These are phyloP conservation scores for Sander vitreus DNA, from an alignment of 2,113 vertebrate species.

Conservation along the genomic window DNA sequence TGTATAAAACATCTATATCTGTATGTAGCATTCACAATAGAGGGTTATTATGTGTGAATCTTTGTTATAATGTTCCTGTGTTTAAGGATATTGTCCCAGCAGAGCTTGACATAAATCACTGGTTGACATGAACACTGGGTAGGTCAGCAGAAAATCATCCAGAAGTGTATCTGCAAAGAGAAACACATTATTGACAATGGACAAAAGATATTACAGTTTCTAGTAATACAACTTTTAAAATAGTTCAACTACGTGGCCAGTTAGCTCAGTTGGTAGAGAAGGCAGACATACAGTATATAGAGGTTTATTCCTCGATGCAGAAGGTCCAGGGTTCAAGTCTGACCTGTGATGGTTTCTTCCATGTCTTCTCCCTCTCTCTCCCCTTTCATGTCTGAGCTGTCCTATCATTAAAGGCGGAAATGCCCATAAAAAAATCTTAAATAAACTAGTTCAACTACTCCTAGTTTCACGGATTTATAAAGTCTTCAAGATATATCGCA, in stretches of 20 bases:
- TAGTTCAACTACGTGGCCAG: neutral
- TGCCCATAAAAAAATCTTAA: no score
- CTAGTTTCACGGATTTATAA: neutral
- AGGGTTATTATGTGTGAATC: neutral
- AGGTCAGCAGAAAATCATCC: conserved; percentile 97
- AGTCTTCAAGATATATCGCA: neutral
- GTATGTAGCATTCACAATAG: neutral
- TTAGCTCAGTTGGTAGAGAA: no score
- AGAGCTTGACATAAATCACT: conserved; percentile 96
- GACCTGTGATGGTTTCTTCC: no score
- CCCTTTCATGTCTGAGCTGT: no score
- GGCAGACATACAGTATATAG: no score
- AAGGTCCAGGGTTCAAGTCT: no score
- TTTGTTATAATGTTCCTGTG: conserved; percentile 9
- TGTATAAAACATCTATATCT: conserved; percentile 5
- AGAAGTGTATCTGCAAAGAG: conserved; percentile 90
- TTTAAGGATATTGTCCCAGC: conserved; percentile 95
- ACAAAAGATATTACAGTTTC: neutral
- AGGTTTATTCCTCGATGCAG: no score
- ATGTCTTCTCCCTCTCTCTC: no score
- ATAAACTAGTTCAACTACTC: no score
- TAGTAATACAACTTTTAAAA: neutral
- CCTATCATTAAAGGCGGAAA: no score
- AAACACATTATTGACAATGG: conserved; percentile 23
- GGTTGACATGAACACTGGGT: conserved; percentile 97